phyloP scores from a whole-genome alignment of 2,113 vertebrate species.

The Erythrocebus patas region DNA sequence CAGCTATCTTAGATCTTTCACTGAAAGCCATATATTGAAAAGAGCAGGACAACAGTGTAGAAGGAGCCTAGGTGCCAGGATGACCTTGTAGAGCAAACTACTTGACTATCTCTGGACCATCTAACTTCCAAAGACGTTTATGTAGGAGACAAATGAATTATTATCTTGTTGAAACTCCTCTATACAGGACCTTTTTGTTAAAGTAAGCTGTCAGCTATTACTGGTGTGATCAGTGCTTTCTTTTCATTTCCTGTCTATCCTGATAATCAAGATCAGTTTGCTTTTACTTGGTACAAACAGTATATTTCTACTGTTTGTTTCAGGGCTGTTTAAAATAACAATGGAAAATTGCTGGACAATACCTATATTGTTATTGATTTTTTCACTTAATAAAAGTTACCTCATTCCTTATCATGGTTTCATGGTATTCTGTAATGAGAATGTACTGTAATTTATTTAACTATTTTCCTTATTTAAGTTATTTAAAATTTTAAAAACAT shows the following conservation, averaged over 20 bases:
- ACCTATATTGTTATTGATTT: too few relatives aligned
- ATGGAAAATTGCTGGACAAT: too few relatives aligned
- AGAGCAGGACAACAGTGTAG: not conserved
- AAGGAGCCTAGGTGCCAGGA: not conserved
- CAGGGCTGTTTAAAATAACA: not conserved
- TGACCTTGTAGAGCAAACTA: not conserved
- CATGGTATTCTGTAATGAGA: not conserved
- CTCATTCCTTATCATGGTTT: not conserved
- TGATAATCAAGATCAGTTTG: not conserved
- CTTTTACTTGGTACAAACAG: not conserved
- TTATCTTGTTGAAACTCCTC: not conserved
- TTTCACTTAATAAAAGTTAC: conserved; percentile 40
- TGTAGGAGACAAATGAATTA: not conserved
- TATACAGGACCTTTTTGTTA: not conserved
- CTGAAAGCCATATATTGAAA: not conserved
- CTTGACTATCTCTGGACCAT: not conserved
- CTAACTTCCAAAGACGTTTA: not conserved
- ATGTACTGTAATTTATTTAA: not conserved
- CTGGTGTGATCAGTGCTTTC: not conserved
- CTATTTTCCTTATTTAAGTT: not conserved
- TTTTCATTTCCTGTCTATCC: not conserved
- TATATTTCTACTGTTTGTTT: not conserved
- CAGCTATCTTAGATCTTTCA: not conserved
- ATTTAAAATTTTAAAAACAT: not conserved
- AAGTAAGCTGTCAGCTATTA: not conserved